Evolutionary conservation across 2,888 invertebrate species (phyloP), one percentile per base, ranked within the genome.

Genomic region (Spodoptera exigua): DNA sequence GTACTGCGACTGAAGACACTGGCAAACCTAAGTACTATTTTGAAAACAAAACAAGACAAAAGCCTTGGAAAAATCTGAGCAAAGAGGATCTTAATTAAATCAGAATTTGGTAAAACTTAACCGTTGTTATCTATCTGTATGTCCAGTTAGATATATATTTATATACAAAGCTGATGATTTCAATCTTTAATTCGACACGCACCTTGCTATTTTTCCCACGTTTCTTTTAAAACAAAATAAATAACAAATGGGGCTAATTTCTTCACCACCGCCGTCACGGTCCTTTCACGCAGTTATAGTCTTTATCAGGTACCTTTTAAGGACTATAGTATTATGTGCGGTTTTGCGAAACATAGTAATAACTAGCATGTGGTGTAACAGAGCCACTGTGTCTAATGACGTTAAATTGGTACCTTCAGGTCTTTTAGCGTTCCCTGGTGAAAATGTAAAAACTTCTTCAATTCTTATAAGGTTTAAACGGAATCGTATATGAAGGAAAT

Each of bases 351-450:
- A 71, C 57, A 57, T 13, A 37, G 55, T 70, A 74, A 72, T 78
- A 74, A 71, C 61, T 55, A 53, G 49, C 56, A 44, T 70, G 37
- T 67, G 63, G 59, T 70, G 59, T 74, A 65, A 77, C 37, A 62
- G 48, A 77, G 48, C 63, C 66, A 63, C 62, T 59, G 62, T 62
- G 41, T 61, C 51, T 79, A 78, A 81, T 79, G 74, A 77, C 61
- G 34, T 47, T 55, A 81, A 81, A 79, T 81, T 82, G 66, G 48
- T 65, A 69, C 68, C 61, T 69, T 59, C 52, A 46, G 48, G 58
- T 35, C 37, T 35, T 51, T 66, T 54, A 65, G 58, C 13, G 60
- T 64, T 67, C 56, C 66, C 40, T 59, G 18, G 36, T 14, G 1
- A 46, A 39, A 35, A 16, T 32, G 32, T 45, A 13, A 47, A 27